Evolutionary conservation across 2,888 invertebrate species (phyloP).

Genomic region (Apamea epomidion): DNA sequence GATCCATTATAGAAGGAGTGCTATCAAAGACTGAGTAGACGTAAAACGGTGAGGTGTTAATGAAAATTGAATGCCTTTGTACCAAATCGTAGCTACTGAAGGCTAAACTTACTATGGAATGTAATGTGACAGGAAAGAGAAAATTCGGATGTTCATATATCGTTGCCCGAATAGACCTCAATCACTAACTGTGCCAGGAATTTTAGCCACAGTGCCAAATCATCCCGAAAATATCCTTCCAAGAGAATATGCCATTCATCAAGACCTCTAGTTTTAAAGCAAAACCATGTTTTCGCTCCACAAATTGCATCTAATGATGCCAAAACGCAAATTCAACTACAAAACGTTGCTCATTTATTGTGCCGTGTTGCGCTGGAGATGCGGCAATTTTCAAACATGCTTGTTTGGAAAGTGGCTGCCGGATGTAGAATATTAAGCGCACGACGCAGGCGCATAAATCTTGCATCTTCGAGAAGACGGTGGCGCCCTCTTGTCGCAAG

Average conservation of each 20-base stretch:
- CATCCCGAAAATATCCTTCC: background rate
- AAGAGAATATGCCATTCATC: background rate
- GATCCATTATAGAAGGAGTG: slow-evolving; percentile 33
- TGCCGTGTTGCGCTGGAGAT: slow-evolving; percentile 68
- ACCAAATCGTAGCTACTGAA: slow-evolving; percentile 3
- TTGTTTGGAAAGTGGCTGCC: slow-evolving; percentile 80
- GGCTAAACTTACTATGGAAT: background rate
- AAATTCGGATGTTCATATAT: background rate
- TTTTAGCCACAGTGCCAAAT: background rate
- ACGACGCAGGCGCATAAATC: slow-evolving; percentile 79
- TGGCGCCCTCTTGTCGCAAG: slow-evolving; percentile 72
- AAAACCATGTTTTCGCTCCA: background rate
- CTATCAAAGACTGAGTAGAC: slow-evolving; percentile 40
- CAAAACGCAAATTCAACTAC: slow-evolving; percentile 42
- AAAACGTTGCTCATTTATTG: slow-evolving; percentile 65
- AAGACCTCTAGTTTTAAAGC: background rate
- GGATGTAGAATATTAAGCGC: slow-evolving; percentile 79
- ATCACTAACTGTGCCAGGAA: background rate
- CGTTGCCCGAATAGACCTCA: background rate
- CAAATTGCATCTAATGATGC: slow-evolving; percentile 28
- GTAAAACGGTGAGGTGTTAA: slow-evolving; percentile 50
- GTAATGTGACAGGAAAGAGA: slow-evolving; percentile 1
- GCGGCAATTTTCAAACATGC: slow-evolving; percentile 79
- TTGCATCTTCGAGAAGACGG: slow-evolving; percentile 71
- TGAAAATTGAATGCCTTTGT: slow-evolving; percentile 33